Evolutionary conservation across 2,888 invertebrate genomes (phyloP).

Genomic region (Gastrophysa polygoni): DNA sequence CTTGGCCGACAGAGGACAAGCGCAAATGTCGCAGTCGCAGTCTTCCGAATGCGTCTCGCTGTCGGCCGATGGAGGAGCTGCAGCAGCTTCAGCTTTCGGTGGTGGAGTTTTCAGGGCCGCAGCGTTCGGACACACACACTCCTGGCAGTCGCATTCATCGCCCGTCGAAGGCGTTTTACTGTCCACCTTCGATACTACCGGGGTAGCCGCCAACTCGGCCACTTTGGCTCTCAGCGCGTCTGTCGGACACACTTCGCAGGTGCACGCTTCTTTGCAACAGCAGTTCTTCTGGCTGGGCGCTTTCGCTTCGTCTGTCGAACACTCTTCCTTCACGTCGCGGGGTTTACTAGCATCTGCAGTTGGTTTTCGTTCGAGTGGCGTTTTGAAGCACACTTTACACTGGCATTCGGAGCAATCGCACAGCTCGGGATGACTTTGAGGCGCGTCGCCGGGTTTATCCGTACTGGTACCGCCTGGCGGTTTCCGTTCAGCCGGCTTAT

Average conservation of each 20-base stretch:
- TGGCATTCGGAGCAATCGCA: conserved; percentile 32
- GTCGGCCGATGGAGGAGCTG: not conserved
- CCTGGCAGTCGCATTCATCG: conserved; percentile 27
- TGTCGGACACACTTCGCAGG: conserved; percentile 26
- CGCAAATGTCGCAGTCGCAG: conserved; percentile 25
- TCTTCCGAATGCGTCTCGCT: conserved; percentile 9
- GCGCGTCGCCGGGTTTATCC: not conserved
- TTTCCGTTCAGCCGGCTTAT: conserved; percentile 6
- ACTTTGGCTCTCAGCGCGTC: conserved; percentile 1
- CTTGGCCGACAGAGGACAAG: conserved; percentile 19
- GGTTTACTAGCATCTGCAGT: not conserved
- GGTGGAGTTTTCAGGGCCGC: not conserved
- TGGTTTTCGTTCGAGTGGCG: not conserved
- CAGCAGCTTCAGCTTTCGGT: not conserved
- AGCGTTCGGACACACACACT: conserved; percentile 26
- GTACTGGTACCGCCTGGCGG: not conserved
- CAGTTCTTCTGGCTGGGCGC: conserved; percentile 7
- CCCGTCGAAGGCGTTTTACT: conserved; percentile 14
- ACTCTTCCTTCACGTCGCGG: not conserved
- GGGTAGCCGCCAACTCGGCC: not conserved
- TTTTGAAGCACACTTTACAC: conserved; percentile 25
- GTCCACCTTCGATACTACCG: conserved; percentile 18
- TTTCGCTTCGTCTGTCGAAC: not conserved
- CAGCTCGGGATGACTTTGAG: not conserved
- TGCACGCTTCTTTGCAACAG: conserved; percentile 28